Conservation (phyloP, 1,140 invertebrate species). For the Caenorhabditis brenneri region DNA sequence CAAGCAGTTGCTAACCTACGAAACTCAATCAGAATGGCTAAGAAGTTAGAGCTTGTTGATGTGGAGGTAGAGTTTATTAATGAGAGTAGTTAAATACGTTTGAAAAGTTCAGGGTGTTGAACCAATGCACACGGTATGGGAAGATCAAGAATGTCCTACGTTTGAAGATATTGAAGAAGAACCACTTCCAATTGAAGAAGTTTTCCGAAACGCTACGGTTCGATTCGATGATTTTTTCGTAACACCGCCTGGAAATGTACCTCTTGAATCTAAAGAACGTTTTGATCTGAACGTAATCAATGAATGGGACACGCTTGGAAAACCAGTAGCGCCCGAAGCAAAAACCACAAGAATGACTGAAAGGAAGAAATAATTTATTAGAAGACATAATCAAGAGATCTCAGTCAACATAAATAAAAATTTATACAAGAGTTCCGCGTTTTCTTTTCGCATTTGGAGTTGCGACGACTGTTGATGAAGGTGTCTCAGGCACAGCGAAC, state of each 20-base stretch:
- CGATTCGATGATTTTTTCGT: slow-evolving; percentile 46
- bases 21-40: slow-evolving; percentile 11
- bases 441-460: slow-evolving; percentile 40
- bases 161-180: slow-evolving; percentile 45
- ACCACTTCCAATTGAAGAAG: slow-evolving; percentile 43
- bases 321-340: neutral
- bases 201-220: slow-evolving; percentile 32
- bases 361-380: neutral
- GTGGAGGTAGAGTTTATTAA: neutral
- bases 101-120: neutral
- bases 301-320: slow-evolving; percentile 35
- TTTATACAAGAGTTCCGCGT: slow-evolving; percentile 52
- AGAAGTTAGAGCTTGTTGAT: slow-evolving; percentile 31
- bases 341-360: neutral
- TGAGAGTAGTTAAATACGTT: neutral
- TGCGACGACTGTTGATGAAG: neutral
- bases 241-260: slow-evolving; percentile 45
- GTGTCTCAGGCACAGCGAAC: neutral
- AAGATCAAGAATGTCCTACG: slow-evolving; percentile 46
- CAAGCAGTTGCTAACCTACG: slow-evolving; percentile 44
- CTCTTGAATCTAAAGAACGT: slow-evolving; percentile 31
- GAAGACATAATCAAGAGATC: neutral
- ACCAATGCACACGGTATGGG: slow-evolving; percentile 47
- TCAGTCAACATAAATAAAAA: neutral
- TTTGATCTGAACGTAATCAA: slow-evolving; percentile 42